A percentile compares a stretch with the other conserved stretches of the same genome.
Conservation (phyloP, 2,888 invertebrate genomes). For the Megaustenia siamemsis region DNA sequence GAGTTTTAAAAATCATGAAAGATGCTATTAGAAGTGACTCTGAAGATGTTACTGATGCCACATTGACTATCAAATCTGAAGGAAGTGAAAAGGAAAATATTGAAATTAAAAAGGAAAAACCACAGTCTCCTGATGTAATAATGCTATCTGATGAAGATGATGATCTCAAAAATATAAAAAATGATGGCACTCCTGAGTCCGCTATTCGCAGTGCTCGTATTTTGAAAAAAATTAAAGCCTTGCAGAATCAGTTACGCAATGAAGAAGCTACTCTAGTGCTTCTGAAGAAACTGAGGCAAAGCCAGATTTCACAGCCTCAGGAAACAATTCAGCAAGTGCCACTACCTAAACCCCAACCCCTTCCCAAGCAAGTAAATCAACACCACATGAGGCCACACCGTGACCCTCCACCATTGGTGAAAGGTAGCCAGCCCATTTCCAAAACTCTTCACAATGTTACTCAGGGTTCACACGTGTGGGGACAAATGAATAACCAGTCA, state of each 20-base stretch:
- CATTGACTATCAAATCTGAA: constrained; percentile 61
- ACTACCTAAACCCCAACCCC: constrained; percentile 37
- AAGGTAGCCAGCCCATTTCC: constrained; percentile 63
- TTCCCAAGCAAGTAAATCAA: constrained; percentile 34
- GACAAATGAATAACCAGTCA: constrained; percentile 32
- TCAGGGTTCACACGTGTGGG: constrained; percentile 28
- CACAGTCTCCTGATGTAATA: constrained; percentile 67
- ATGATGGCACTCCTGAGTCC: neutral
- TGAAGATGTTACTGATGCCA: constrained; percentile 41
- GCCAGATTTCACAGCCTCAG: constrained; percentile 83
- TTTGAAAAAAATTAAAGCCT: constrained; percentile 66
- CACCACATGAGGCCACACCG: constrained; percentile 60
- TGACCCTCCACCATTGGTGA: constrained; percentile 70
- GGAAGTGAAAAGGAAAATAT: constrained; percentile 76
- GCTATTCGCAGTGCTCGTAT: constrained; percentile 7
- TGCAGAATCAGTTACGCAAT: constrained; percentile 93
- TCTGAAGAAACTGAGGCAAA: constrained; percentile 94
- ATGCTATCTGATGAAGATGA: constrained; percentile 72
- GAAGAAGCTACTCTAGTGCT: constrained; percentile 98
- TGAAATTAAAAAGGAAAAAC: constrained; percentile 69
- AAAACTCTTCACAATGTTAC: constrained; percentile 46
- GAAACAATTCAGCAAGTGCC: constrained; percentile 15
- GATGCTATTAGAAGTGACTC: constrained; percentile 21
- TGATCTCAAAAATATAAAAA: neutral
- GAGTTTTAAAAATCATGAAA: neutral